A percentile compares a stretch with the other conserved stretches of the same genome.
phyloP scores from a whole-genome alignment of 2,888 invertebrate genomes.

The Harpalus rufipes region DNA sequence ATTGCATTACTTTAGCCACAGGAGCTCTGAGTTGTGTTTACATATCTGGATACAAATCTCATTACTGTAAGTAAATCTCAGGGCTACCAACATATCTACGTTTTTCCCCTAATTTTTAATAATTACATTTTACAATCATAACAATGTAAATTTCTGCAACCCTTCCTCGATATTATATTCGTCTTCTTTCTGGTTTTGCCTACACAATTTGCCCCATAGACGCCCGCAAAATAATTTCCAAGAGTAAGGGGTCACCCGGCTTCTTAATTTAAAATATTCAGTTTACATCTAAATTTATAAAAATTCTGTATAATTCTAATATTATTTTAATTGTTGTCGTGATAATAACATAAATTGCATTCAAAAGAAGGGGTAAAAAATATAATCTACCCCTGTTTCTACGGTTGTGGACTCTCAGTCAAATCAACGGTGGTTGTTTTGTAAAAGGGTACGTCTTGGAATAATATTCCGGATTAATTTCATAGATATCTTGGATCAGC shows the following conservation, averaged over 20 bases:
- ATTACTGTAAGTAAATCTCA: constrained; percentile 58
- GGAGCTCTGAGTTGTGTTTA: constrained; percentile 36
- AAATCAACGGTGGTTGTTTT: constrained; percentile 69
- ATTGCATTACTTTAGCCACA: constrained; percentile 48
- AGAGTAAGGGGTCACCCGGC: not conserved
- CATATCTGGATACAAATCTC: constrained; percentile 54
- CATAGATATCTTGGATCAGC: constrained; percentile 75
- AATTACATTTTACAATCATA: constrained; percentile 54
- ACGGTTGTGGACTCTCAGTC: constrained; percentile 12
- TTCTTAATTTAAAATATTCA: not conserved
- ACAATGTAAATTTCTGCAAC: constrained; percentile 62
- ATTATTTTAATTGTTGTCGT: not conserved
- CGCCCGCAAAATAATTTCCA: constrained; percentile 5
- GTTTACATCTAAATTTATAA: not conserved
- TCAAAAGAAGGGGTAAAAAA: not conserved
- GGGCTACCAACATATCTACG: constrained; percentile 51
- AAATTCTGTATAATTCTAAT: not conserved
- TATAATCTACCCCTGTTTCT: not conserved
- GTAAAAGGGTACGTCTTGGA: constrained; percentile 74
- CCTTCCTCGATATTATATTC: constrained; percentile 61
- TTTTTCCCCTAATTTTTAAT: constrained; percentile 54
- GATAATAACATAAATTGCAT: no score
- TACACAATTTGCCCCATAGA: constrained; percentile 14
- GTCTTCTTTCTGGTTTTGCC: constrained; percentile 42
- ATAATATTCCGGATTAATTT: constrained; percentile 77